Base-by-base conservation (phyloP, 92 coral and sea anemone genomes). In the Zoanthus gigantus region DNA sequence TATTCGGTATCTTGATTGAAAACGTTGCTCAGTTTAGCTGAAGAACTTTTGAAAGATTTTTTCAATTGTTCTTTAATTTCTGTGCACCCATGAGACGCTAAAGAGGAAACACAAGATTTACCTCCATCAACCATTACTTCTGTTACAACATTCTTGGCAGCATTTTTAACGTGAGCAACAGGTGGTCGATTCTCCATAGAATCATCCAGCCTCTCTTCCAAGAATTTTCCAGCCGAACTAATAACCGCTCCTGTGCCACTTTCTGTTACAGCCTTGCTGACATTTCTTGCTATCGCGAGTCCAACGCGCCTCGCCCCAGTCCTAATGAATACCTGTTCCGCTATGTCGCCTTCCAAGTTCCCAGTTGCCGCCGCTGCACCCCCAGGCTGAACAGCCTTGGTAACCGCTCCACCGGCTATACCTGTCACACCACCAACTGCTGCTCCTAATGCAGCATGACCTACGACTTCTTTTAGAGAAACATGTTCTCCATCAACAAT, bases 181-280 rank as follows among this genome's bases (percentile, higher is more conserved):
- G 84, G 92, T 17, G 77, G 83, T 85, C 66, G 92, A 46, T 92
- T 88, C 57, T 92, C 90, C 53, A 78, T 72, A 6, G 89, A 71
- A 61, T 92, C 90, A 50, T 92, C 90, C 37, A 88, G 28, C 0
- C 94, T 86, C 57, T 92, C 94, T 63, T 92, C 92, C 7, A 67
- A 0, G 77, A 88, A 72, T 37, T 85, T 79, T 46, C 74, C 29
- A 18, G 69, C 71, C 3, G 88, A 48, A 9, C 66, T 68, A 56
- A 78, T n/a, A 7, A 80, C 53, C 11, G 87, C 61, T 74, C 56
- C 72, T 45, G 66, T 69, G 7, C 84, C 84, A 7, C 65, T 52
- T 23, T 90, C 91, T 13, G 84, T 82, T 23, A 90, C 34, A 16
- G 54, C 79, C 56, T 74, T 67, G 0, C 87, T 61, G 10, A 74